phyloP scores from a whole-genome alignment of 2,797 vertebrate species.

The Lateolabrax maculatus region DNA sequence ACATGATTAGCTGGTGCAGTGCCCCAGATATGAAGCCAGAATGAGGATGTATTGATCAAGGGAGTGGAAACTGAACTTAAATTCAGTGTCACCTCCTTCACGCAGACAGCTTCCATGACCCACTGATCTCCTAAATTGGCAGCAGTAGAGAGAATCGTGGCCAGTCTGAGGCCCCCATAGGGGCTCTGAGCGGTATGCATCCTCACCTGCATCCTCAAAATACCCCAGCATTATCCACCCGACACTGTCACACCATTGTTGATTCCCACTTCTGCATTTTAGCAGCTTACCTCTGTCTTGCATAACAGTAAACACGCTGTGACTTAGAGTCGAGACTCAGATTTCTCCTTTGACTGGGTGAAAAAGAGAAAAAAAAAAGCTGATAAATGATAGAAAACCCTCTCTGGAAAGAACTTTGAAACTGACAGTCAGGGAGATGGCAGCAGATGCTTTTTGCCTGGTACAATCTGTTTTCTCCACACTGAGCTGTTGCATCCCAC shows the following conservation, averaged over 20 bases:
- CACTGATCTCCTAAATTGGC: constrained; percentile 39
- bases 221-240: constrained; percentile 53
- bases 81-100: constrained; percentile 23
- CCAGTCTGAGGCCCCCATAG: constrained; percentile 35
- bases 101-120: constrained; percentile 19
- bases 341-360: background rate
- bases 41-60: constrained; percentile 52
- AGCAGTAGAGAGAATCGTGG: constrained; percentile 31
- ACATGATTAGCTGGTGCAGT: constrained; percentile 43
- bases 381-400: constrained; percentile 45
- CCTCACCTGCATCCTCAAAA: constrained; percentile 51
- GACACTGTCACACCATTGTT: constrained; percentile 25
- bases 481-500: constrained; percentile 15
- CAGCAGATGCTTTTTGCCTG: constrained; percentile 33
- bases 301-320: constrained; percentile 14
- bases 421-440: constrained; percentile 29
- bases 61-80: constrained; percentile 28
- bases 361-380: constrained; percentile 14
- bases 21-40: constrained; percentile 54
- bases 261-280: constrained; percentile 45
- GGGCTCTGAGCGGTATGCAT: constrained; percentile 18
- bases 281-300: constrained; percentile 28
- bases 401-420: constrained; percentile 37
- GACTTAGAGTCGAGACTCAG: constrained; percentile 25
- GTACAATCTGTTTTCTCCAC: constrained; percentile 34